Conservation (phyloP, 2,888 invertebrate genomes). For the Xylota segnis region DNA sequence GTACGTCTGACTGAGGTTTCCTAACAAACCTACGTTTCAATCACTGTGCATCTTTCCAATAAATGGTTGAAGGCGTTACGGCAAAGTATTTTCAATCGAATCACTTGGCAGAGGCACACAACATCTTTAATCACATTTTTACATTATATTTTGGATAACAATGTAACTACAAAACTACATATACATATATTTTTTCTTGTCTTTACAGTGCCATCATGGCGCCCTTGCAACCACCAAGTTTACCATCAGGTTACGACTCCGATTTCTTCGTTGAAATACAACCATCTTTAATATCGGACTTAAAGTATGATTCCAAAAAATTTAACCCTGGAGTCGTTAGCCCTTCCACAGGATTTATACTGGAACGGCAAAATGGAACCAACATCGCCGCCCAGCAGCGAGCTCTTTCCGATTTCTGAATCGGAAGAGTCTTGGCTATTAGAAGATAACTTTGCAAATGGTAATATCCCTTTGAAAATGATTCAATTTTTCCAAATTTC, state of each 20-base stretch:
- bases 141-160: no score
- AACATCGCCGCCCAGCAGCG: constrained; percentile 81
- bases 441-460: constrained; percentile 83
- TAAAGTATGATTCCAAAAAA: constrained; percentile 73
- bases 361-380: constrained; percentile 84
- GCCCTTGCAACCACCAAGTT: constrained; percentile 88
- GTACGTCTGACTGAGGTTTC: no score
- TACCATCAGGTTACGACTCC: constrained; percentile 87
- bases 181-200: not conserved
- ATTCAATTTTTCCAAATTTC: not conserved
- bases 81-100: no score
- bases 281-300: constrained; percentile 73
- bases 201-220: constrained; percentile 92
- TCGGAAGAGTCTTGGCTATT: constrained; percentile 78
- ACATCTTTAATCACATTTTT: no score
- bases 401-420: constrained; percentile 81
- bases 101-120: no score
- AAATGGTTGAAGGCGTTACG: no score
- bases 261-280: constrained; percentile 75
- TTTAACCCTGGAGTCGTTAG: constrained; percentile 82
- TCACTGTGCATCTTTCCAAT: no score
- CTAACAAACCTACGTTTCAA: no score
- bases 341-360: constrained; percentile 82
- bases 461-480: constrained; percentile 71
- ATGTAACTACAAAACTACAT: not conserved